Evolutionary conservation across 2,797 vertebrate genomes (phyloP), one percentile per base, ranked within the genome.

Genomic region (Cercopithecus neglectus): DNA sequence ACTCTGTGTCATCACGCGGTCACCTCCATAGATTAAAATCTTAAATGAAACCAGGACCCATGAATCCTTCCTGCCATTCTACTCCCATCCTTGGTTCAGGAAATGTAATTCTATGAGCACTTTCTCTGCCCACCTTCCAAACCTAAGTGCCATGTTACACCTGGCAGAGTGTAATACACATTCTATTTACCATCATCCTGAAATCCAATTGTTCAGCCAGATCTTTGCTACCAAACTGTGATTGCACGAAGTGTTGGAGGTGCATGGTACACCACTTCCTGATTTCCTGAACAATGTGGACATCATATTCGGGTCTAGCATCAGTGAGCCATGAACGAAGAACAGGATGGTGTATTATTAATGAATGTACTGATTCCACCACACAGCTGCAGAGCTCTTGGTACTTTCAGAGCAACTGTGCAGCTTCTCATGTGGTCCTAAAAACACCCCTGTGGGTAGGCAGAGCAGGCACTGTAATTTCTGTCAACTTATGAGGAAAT

Each of bases 211-310:
- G 70, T 41, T 46, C 0, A 3, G 59, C 11, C 5, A 26, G 4
- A 0, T 19, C 33, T 50, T 5, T 14, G 33, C 76, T 22, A 4
- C 12, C 9, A 36, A 8, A 41, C 41, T 8, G 0, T 21, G 21
- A 28, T 41, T 3, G 5, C 11, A 2, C 0, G 0, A 3, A 0
- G 3, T 1, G 46, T 48, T 5, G 0, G 61, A n/a, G 79, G 19
- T 3, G 0, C 21, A 2, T 0, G 41, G 28, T 4, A 0, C 28
- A 1, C 13, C 9, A 1, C 12, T 50, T 33, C 55, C 46, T 8
- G 26, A 22, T 12, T 50, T 9, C 39, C 48, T 74, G 2, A 6
- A 19, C 61, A 12, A 10, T 0, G 0, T 4, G 44, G 46, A 4
- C 14, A 0, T 16, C 5, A 9, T 41, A 14, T 53, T 48, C 59